These are phyloP conservation scores for Pandemis cinnamomeana DNA, from an alignment of 2,888 invertebrate species.

Conservation along the genomic window DNA sequence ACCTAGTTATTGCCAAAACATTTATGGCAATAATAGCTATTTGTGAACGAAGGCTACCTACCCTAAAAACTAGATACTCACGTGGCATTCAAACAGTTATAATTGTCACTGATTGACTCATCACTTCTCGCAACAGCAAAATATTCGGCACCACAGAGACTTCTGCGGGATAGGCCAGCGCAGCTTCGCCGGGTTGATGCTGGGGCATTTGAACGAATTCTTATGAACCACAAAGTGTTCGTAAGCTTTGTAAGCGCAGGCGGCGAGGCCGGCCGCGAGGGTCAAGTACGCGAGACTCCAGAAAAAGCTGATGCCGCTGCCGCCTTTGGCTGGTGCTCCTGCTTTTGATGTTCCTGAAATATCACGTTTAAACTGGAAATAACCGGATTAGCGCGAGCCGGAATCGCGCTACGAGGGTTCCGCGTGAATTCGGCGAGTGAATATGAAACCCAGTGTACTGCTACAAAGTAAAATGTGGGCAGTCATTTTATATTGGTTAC, in stretches of 20 bases:
- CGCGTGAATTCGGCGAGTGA: too few species aligned
- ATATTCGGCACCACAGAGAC: background rate
- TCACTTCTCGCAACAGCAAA: background rate
- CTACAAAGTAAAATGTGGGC: too few species aligned
- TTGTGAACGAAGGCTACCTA: too few species aligned
- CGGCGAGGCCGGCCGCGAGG: background rate
- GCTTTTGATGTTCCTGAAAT: conserved; percentile 3
- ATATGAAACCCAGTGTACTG: too few species aligned
- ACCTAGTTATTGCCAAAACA: too few species aligned
- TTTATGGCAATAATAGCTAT: too few species aligned
- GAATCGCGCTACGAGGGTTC: too few species aligned
- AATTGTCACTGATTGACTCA: background rate
- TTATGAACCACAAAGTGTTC: background rate
- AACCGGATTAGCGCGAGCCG: too few species aligned
- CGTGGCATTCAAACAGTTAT: background rate
- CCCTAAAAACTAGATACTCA: background rate
- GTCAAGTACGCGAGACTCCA: background rate
- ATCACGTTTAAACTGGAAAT: too few species aligned
- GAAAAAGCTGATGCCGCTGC: background rate
- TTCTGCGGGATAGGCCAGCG: conserved; percentile 3
- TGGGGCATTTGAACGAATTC: background rate
- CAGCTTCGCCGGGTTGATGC: background rate
- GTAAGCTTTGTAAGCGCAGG: background rate
- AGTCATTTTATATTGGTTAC: too few species aligned
- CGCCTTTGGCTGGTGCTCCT: background rate